Base-by-base conservation (phyloP, 2,797 vertebrate genomes). In the Tauraco hartlaubi region DNA sequence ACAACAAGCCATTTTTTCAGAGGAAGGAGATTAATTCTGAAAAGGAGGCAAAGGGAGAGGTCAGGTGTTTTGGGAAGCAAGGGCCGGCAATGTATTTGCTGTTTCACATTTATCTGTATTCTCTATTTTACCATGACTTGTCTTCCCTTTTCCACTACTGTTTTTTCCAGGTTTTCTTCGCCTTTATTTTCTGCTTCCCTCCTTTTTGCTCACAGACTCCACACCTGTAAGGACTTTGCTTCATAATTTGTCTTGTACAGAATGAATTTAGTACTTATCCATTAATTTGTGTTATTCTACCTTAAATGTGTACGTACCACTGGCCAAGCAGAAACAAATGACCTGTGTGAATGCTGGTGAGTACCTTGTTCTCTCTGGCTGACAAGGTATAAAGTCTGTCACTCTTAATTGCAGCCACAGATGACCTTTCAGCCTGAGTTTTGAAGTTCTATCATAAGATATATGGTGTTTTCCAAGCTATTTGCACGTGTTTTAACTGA, bases 401-500 rank as follows among this genome's bases (percentile, higher is more conserved):
- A 81, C 85, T 91, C 92, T 73, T 90, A 91, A 94, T 79, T 94
- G 90, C 90, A 74, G 52, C 79, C 73, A 91, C 35, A 69, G 63
- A 83, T 4, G 48, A 88, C 89, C 87, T 94, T 94, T 84, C 69
- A 76, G 85, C 51, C 87, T 28, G 43, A 88, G 73, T 92, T 95
- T 67, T 94, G 79, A 96, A 96, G 87, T 86, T 86, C 90, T 86
- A 0, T 81, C 90, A 84, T 84, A 89, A 95, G 79, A 74, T 73
- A 80, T 19, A 58, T 66, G 78, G 85, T 67, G 91, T 94, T 96
- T 95, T 89, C 85, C 82, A 66, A 90, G 92, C 85, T 78, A 67
- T 85, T 62, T 89, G 75, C 89, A 88, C 92, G 66, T 52, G 82
- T 94, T 97, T 91, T 84, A 92, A 74, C 82, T 84, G 87, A 51